A percentile compares a stretch with the other conserved stretches of the same genome.
phyloP scores from a whole-genome alignment of 2,888 invertebrate genomes.

The Ochlodes sylvanus region DNA sequence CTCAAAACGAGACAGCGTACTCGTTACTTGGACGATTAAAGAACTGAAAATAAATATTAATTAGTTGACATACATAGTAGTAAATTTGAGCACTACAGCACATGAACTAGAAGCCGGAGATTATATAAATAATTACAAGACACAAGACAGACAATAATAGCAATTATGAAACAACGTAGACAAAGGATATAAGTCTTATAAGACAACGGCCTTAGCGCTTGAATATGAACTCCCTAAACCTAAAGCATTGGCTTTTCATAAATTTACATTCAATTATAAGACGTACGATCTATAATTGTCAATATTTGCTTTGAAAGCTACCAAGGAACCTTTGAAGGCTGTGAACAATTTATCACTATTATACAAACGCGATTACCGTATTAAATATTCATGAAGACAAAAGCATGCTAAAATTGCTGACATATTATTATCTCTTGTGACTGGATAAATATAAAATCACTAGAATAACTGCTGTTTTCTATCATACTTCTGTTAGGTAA shows the following conservation, averaged over 20 bases:
- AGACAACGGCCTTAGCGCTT: not conserved
- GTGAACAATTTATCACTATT: not conserved
- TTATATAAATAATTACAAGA: not conserved
- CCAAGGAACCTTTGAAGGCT: not conserved
- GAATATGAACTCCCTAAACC: not conserved
- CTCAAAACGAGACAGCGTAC: too few species aligned
- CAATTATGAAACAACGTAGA: slow-evolving; percentile 44
- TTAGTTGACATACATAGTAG: too few species aligned
- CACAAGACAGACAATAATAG: not conserved
- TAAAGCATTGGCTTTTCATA: not conserved
- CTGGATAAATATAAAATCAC: too few species aligned
- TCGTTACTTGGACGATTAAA: too few species aligned
- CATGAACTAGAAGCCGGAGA: too few species aligned
- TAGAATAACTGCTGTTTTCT: too few species aligned
- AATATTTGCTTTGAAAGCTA: slow-evolving; percentile 1
- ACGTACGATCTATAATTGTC: not conserved
- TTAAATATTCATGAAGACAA: too few species aligned
- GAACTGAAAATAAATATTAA: too few species aligned
- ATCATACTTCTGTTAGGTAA: too few species aligned
- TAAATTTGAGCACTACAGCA: too few species aligned
- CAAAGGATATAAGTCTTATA: slow-evolving; percentile 14
- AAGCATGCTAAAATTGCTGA: too few species aligned
- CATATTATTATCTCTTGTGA: too few species aligned
- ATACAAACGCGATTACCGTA: not conserved
- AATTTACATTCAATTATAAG: slow-evolving; percentile 5